Evolutionary conservation across 1,140 invertebrate species (phyloP), one percentile per base, ranked within the genome.

Genomic region (Aphidius gifuensis): DNA sequence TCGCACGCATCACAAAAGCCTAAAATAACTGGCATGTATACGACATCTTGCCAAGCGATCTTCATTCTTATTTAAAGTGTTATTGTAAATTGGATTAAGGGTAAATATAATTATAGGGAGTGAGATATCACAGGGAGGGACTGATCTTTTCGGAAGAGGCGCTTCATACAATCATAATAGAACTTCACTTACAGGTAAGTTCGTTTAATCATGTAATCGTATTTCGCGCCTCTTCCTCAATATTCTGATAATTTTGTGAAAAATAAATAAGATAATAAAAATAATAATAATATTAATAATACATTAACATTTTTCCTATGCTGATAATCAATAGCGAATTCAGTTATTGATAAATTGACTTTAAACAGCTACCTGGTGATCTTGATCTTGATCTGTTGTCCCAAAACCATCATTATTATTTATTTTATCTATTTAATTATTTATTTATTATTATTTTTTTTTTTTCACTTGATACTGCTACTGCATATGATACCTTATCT

Each of bases 141-240:
- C 40, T 16, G 16, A 16, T 16, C 16, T 16, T 16, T 16, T 16
- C n/a, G n/a, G n/a, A n/a, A n/a, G n/a, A n/a, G n/a, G n/a, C n/a
- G n/a, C n/a, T n/a, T n/a, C n/a, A n/a, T n/a, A n/a, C n/a, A n/a
- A n/a, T n/a, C n/a, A n/a, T n/a, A n/a, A n/a, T n/a, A n/a, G n/a
- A n/a, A n/a, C n/a, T n/a, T n/a, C n/a, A n/a, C n/a, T n/a, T n/a
- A n/a, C n/a, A n/a, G n/a, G n/a, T n/a, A n/a, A n/a, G n/a, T n/a
- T 60, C n/a, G n/a, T n/a, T n/a, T n/a, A n/a, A n/a, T n/a, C n/a
- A n/a, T n/a, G n/a, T n/a, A n/a, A n/a, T n/a, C 49, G 58, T 60
- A 50, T 60, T 50, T 42, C 58, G 48, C 47, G 58, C 46, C 58
- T 60, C 46, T 53, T 60, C 44, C 47, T 50, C 58, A n/a, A 50